Evolutionary conservation across 2,797 vertebrate species (phyloP), one percentile per base, ranked within the genome.

Genomic region (Anguilla megastoma): DNA sequence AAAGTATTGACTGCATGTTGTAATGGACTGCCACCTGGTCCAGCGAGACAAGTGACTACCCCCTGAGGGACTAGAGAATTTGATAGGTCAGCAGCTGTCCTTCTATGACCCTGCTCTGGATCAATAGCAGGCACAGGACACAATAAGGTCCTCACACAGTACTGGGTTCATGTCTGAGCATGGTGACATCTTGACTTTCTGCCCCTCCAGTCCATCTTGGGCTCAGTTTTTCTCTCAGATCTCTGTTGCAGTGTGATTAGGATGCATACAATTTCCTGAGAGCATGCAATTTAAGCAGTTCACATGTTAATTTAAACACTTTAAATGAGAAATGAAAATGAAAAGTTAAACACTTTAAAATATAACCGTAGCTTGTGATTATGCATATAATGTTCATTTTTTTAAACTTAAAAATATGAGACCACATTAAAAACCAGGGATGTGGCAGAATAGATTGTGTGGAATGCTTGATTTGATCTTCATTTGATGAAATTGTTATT

Each of bases 41-140:
- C 41, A 45, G 76, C 16, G 2, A 80, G 16, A 16, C 21, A 10
- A 76, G 12, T 16, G 10, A 76, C 0, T 14, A 41, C 9, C 76
- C 36, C 41, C 33, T 48, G 36, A 6, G 36, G 16, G 16, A 16
- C 5, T 16, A 21, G 41, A 8, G 33, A 45, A 36, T 24, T 24
- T 41, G 76, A 4, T 21, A 80, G 76, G 76, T 80, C 76, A 80
- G 76, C 33, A 80, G 18, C 76, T 80, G 76, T 80, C 76, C 76
- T 45, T 80, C 76, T 45, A 21, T 45, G 21, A 80, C 76, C 76
- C 36, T 80, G 76, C 76, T 80, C 36, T 9, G 27, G 41, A 80
- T 45, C 76, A 80, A 45, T 76, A 33, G 5, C 74, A 76, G 74
- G 10, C 0, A 76, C 74, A 76, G 14, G 33, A 41, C 30, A 30